phyloP scores from a whole-genome alignment of 2,113 vertebrate species.

The Hyla sarda region DNA sequence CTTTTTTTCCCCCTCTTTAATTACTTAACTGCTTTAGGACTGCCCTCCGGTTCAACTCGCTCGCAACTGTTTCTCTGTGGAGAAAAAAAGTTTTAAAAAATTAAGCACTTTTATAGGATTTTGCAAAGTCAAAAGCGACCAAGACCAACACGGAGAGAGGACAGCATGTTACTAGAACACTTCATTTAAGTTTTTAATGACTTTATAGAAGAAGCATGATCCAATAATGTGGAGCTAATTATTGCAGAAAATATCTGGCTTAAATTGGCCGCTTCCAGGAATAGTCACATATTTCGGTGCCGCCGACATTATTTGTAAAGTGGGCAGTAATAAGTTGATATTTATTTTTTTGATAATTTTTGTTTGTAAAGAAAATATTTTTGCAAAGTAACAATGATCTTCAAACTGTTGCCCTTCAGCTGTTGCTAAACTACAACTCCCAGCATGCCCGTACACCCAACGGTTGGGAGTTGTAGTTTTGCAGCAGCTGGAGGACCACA shows the following conservation, averaged over 20 bases:
- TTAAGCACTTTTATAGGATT: conserved; percentile 10
- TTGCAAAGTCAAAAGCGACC: conserved; percentile 13
- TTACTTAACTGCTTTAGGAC: conserved; percentile 86
- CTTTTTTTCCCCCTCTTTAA: conserved; percentile 89
- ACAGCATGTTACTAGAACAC: conserved; percentile 2
- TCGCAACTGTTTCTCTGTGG: neutral
- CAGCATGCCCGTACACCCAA: too few relatives aligned
- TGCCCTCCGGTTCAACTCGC: conserved; percentile 64
- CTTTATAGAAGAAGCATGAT: neutral
- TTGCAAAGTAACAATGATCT: too few relatives aligned
- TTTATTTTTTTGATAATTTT: too few relatives aligned
- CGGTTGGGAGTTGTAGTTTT: too few relatives aligned
- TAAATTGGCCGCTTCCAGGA: neutral
- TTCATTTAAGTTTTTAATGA: neutral
- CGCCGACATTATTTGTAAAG: neutral
- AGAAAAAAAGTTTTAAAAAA: too few relatives aligned
- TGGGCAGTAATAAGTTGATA: neutral
- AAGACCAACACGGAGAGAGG: conserved; percentile 52
- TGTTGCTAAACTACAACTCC: too few relatives aligned
- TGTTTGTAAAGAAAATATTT: neutral
- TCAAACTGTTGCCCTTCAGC: too few relatives aligned
- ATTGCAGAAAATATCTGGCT: neutral
- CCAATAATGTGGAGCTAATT: conserved; percentile 17
- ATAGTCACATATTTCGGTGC: neutral
- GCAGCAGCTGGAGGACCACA: too few relatives aligned